Evolutionary conservation across 2,888 invertebrate genomes (phyloP), one percentile per base, ranked within the genome.

Genomic region (Pollenia labialis): DNA sequence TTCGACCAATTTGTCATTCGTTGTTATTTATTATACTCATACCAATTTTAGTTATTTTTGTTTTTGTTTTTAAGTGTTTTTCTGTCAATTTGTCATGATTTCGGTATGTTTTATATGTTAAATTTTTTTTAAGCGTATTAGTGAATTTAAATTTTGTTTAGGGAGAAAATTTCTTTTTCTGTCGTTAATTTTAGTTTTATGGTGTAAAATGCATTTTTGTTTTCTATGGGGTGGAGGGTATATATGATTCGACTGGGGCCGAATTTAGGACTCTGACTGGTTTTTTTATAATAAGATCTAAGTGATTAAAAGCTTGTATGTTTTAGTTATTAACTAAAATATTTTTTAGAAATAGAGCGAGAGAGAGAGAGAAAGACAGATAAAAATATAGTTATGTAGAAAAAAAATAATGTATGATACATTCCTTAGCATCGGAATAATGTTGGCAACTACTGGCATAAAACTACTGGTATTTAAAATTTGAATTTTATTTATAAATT

Each of bases 321-420:
- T 46, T 54, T 56, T 69, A 40, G 1, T 56, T 64, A 44, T 60
- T 66, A 18, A 32, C 60, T 83, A 66, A 68, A 46, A 58, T 48
- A 14, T 68, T 74, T 74, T 46, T 32, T n/a, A 32, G 66, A 46
- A 48, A 48, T 12, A 79, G 18, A 62, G 72, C 23, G 44, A 52
- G 18, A 72, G 16, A 18, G 12, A 74, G n/a, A 56, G 56, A 56
- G 18, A 56, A 14, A 68, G 32, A 77, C 32, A 68, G 48, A 46
- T 40, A 77, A 42, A 50, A 2, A 66, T 74, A 4, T 74, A 44
- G 3, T 6, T 32, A 32, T 32, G 32, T 32, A 32, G 23, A 23
- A 77, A 50, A 32, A 62, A 64, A 76, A 74, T 62, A 54, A 81
- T 79, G 54, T 79, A 82, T 85, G 71, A 85, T 82, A 79, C 82